Evolutionary conservation across 2,888 invertebrate species (phyloP).

Genomic region (Epiblema foenella): DNA sequence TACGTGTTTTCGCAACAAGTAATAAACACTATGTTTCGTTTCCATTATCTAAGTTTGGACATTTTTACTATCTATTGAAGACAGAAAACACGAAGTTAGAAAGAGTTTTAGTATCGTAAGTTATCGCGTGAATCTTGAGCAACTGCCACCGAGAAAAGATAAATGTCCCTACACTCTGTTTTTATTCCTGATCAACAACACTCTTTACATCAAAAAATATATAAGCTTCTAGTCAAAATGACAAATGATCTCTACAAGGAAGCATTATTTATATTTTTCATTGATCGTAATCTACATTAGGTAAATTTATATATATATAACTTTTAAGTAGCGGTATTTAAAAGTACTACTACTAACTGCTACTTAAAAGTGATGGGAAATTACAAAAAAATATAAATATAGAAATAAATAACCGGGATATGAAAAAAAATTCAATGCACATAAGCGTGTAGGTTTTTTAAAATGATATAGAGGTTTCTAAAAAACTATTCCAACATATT

Average conservation of each 20-base stretch:
- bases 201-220: not conserved
- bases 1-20: constrained; percentile 62
- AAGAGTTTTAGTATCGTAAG: constrained; percentile 44
- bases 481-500: too few species aligned
- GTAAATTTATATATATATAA: too few species aligned
- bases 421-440: too few species aligned
- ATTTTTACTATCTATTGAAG: constrained; percentile 65
- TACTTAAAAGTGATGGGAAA: too few species aligned
- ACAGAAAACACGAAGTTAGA: constrained; percentile 55
- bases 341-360: too few species aligned
- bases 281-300: not conserved
- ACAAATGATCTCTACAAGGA: not conserved
- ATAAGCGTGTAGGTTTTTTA: too few species aligned
- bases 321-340: too few species aligned
- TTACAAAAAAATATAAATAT: too few species aligned
- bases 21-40: constrained; percentile 63
- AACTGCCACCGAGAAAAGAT: constrained; percentile 58
- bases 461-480: too few species aligned
- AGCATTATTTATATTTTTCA: not conserved
- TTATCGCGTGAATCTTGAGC: constrained; percentile 65
- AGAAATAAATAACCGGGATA: too few species aligned
- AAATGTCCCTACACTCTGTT: constrained; percentile 58
- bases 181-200: constrained; percentile 50
- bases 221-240: not conserved
- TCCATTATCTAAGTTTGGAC: constrained; percentile 65